Evolutionary conservation across 2,888 invertebrate species (phyloP).

Genomic region (Scaptomyza flava): DNA sequence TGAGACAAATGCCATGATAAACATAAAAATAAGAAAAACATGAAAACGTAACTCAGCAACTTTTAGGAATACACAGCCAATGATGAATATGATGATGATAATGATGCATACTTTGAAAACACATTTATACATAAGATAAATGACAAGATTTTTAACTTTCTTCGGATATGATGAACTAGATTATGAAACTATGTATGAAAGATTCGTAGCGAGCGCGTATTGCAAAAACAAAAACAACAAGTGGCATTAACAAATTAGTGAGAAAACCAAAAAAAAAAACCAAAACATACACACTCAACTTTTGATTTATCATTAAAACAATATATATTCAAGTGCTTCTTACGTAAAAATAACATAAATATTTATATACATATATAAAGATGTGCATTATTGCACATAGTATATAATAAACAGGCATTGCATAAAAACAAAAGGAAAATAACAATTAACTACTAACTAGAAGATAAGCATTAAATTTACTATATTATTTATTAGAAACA

Average conservation of each 20-base stretch:
- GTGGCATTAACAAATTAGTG: slow-evolving; percentile 56
- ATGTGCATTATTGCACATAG: slow-evolving; percentile 66
- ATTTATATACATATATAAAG: slow-evolving; percentile 50
- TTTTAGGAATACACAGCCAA: slow-evolving; percentile 46
- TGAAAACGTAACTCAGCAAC: slow-evolving; percentile 6
- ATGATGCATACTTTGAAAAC: slow-evolving; percentile 57
- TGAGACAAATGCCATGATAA: slow-evolving; percentile 43
- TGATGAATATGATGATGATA: slow-evolving; percentile 38
- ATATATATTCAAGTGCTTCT: slow-evolving; percentile 85
- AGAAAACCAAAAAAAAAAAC: slow-evolving; percentile 24
- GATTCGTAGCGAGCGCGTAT: slow-evolving; percentile 63
- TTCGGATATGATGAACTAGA: slow-evolving; percentile 53
- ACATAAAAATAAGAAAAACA: slow-evolving; percentile 13
- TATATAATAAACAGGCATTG: slow-evolving; percentile 59
- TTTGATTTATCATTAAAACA: slow-evolving; percentile 82
- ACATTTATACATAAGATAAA: slow-evolving; percentile 43
- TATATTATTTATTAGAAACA: slow-evolving; percentile 60
- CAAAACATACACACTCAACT: slow-evolving; percentile 56
- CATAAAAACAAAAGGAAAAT: slow-evolving; percentile 33
- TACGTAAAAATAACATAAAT: slow-evolving; percentile 81
- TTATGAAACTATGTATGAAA: slow-evolving; percentile 43
- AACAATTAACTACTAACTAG: slow-evolving; percentile 67
- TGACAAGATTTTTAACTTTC: slow-evolving; percentile 68
- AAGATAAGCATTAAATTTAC: slow-evolving; percentile 65
- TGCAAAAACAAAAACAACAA: slow-evolving; percentile 50